Evolutionary conservation across 30 jellyfish, hydroid and myxozoan genomes (phyloP), one percentile per base, ranked within the genome.

Genomic region (Pelagia noctiluca): DNA sequence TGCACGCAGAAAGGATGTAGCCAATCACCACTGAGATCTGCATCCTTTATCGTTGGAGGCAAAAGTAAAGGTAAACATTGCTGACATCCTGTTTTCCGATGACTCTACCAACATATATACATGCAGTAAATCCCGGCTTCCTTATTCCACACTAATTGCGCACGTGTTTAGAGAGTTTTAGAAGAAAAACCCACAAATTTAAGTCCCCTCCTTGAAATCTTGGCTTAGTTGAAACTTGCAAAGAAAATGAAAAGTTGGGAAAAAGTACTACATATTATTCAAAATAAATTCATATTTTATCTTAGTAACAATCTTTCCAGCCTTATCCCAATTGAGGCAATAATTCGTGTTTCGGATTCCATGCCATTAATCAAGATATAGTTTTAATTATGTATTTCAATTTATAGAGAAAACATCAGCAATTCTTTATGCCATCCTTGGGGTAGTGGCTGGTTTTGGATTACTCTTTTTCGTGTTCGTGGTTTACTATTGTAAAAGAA

Each of bases 1-100:
- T 80, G 90, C 42, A 80, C 90, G 22, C 11, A 1, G 0, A 66
- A 31, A 25, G 88, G 88, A 60, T 76, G 90, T 52, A 30, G 7
- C 16, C 12, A 52, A 52, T 3, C 68, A 10, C 68, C 12, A 19
- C 16, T 8, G 12, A 2, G 68, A 52, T 10, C 30, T 10, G 21
- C 26, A 52, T 52, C 21, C 21, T 42, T 42, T 42, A 5, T 42
- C 16, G 57, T 42, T 42, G 8, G 57, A 5, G 57, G 8, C 12
- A 5, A 42, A 42, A 16, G 16, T 42, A 42, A 16, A 42, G 12
- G 12, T 5, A 42, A 42, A 42, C 8, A 42, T 8, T 42, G 16
- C 8, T 16, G 12, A 8, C 57, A 8, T 42, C 8, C 8, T 16
- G 8, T 5, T 16, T 42, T 42, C 57, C 8, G 57, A 42, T 42